Base-by-base conservation (phyloP, 2,888 invertebrate species). In the Plebejus melissa region DNA sequence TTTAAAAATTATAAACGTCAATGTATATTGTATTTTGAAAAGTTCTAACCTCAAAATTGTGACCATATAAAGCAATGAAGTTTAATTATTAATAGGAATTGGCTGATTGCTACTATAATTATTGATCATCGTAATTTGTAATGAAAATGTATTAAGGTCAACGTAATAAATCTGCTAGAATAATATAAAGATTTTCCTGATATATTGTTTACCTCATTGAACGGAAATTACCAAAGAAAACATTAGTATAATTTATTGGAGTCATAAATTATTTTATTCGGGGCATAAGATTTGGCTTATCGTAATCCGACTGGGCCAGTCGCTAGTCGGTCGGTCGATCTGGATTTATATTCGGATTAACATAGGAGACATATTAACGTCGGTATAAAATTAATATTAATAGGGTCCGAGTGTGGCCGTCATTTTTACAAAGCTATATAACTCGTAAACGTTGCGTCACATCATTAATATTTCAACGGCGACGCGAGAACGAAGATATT, bases 401-500 rank as follows among this genome's bases (percentile, higher is more conserved):
- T 65, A 36, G 32, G 65, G 32, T 32, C 32, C 65, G 32, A 36
- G 13, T 13, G 65, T 6, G 32, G 32, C 32, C 65, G 32, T 65
- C 32, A 36, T 65, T 65, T 65, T 65, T 36, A 65, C 65, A 65
- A 65, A 65, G 36, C 32, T n/a, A 9, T 22, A 70, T 50, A 1
- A 32, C 71, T 72, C 13, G 50, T 72, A 72, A 72, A 46, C 22
- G 32, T 72, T 22, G 16, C 54, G 50, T 13, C 50, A 65, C 65
- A 13, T 54, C 54, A 72, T 72, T 54, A 72, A 54, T 54, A 72
- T 72, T 54, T 54, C 72, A 72, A 72, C 72, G 11, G 71, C 46
- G 9, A 70, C 46, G 70, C 41, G 72, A 54, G 72, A 54, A 72
- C 50, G 50, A 54, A 50, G 65, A 65, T 16, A 36, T 50, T 32